Conservation (phyloP, 2,888 invertebrate species). For the Tachina lurida region DNA sequence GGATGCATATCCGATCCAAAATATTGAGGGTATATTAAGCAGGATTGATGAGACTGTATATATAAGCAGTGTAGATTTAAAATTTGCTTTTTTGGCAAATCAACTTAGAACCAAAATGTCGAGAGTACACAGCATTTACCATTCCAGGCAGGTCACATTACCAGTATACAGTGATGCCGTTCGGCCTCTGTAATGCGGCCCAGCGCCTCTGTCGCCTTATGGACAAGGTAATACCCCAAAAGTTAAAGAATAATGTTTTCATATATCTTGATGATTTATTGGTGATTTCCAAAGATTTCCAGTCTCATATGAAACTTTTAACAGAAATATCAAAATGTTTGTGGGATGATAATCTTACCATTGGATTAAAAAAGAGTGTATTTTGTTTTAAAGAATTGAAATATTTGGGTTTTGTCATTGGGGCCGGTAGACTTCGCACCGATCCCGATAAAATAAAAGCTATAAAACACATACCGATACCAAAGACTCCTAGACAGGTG, state of each 20-base stretch:
- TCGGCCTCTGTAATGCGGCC: constrained; percentile 5
- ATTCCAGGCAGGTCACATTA: not conserved
- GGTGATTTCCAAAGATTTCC: not conserved
- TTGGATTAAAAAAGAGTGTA: no score
- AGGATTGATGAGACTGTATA: not conserved
- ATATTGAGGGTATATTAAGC: not conserved
- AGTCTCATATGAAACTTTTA: not conserved
- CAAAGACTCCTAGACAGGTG: no score
- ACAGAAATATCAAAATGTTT: not conserved
- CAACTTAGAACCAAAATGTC: not conserved
- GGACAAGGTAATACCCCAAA: constrained; percentile 1
- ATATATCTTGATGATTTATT: not conserved
- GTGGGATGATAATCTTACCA: not conserved
- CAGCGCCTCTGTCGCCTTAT: not conserved
- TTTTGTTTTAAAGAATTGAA: no score
- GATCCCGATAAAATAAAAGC: no score
- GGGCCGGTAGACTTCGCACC: no score
- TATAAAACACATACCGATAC: no score
- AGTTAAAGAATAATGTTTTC: not conserved
- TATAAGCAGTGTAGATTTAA: no score
- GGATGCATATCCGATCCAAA: not conserved
- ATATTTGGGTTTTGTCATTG: no score
- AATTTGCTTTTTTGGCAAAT: not conserved
- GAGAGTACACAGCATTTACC: not conserved
- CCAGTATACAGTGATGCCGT: not conserved